A percentile compares a stretch with the other conserved stretches of the same genome.
phyloP scores from a whole-genome alignment of 1,140 invertebrate genomes.

The Pseudomyrmex sp. region DNA sequence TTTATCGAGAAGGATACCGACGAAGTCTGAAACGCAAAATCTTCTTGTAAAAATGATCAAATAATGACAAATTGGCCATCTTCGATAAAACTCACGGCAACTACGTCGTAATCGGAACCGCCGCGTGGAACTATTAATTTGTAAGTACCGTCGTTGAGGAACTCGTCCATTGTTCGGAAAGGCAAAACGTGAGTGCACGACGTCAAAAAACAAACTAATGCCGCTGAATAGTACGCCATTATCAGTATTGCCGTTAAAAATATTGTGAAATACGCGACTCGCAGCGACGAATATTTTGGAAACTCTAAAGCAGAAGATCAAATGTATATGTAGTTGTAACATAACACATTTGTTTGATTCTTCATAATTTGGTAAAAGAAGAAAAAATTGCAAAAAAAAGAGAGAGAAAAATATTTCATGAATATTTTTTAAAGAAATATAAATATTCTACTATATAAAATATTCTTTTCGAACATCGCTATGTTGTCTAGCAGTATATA shows the following conservation, averaged over 20 bases:
- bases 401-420: background rate
- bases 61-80: background rate
- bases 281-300: conserved; percentile 48
- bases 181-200: conserved; percentile 43
- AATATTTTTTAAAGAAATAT: background rate
- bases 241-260: conserved; percentile 34
- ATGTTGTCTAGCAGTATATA: background rate
- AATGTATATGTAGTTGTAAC: background rate
- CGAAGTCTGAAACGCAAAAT: conserved; percentile 43
- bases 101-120: conserved; percentile 64
- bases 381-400: conserved; percentile 4
- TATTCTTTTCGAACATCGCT: background rate
- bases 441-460: background rate
- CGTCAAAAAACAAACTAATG: conserved; percentile 73
- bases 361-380: background rate
- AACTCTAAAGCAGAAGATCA: conserved; percentile 45
- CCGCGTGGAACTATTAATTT: conserved; percentile 58
- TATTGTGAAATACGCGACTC: conserved; percentile 61
- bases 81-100: conserved; percentile 60
- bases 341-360: too few relatives aligned
- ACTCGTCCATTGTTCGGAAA: conserved; percentile 64
- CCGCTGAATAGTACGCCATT: conserved; percentile 62
- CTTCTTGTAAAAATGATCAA: background rate
- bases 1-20: background rate
- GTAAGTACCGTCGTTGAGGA: conserved; percentile 64